These are phyloP conservation scores for Meliscaeva auricollis DNA, from an alignment of 2,888 invertebrate species.

Conservation along the genomic window DNA sequence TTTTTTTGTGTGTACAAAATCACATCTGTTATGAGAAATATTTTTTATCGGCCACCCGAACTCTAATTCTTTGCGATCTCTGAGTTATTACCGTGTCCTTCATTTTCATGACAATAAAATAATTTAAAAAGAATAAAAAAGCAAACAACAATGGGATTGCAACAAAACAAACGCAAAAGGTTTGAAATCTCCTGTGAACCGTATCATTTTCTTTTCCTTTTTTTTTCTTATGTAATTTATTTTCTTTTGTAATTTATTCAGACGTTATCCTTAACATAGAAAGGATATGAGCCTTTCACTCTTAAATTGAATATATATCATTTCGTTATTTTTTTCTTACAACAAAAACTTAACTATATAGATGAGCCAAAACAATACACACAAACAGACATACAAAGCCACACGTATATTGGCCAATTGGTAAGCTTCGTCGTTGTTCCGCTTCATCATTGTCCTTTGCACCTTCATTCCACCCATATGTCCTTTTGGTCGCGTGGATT, in stretches of 20 bases:
- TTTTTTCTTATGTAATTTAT: background rate
- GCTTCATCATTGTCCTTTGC: constrained; percentile 28
- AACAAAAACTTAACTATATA: constrained; percentile 39
- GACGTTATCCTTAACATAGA: constrained; percentile 31
- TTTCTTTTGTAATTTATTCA: constrained; percentile 25
- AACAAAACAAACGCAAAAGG: constrained; percentile 1
- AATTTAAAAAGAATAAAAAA: constrained; percentile 6
- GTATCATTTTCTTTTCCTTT: constrained; percentile 33
- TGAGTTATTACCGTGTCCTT: constrained; percentile 36
- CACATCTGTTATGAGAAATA: constrained; percentile 40
- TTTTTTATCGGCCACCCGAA: constrained; percentile 16
- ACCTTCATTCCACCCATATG: constrained; percentile 60
- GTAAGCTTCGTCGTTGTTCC: constrained; percentile 10
- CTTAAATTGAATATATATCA: background rate
- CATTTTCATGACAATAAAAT: constrained; percentile 25
- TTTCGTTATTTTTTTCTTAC: constrained; percentile 30
- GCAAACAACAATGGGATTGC: background rate
- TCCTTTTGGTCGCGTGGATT: constrained; percentile 53
- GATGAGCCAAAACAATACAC: constrained; percentile 43
- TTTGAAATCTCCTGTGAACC: constrained; percentile 3
- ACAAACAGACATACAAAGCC: constrained; percentile 43
- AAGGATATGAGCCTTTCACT: constrained; percentile 22
- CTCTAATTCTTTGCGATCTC: constrained; percentile 22
- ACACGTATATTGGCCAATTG: constrained; percentile 26
- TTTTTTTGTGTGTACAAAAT: background rate